phyloP scores from a whole-genome alignment of 1,140 invertebrate genomes.

The Linepithema humile region DNA sequence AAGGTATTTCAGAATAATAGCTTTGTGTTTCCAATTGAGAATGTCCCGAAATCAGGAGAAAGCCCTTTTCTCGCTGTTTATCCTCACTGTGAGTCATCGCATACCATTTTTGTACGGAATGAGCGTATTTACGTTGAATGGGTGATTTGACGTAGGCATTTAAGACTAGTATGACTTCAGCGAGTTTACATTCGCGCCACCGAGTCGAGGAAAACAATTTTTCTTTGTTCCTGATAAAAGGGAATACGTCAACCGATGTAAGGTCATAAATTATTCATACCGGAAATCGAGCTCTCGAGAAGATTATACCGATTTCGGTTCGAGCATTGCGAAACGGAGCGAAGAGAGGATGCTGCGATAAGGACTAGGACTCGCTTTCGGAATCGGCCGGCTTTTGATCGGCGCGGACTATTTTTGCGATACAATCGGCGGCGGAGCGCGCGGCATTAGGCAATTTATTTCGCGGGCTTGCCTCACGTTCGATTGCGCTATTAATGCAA shows the following conservation, averaged over 20 bases:
- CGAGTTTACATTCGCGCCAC: background rate
- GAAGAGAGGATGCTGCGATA: background rate
- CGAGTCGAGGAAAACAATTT: background rate
- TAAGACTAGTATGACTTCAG: conserved; percentile 3
- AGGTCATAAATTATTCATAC: background rate
- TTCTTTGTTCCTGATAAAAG: background rate
- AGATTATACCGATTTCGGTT: background rate
- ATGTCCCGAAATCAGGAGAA: too few species aligned
- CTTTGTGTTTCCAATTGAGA: too few species aligned
- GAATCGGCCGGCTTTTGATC: background rate
- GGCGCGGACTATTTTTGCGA: background rate
- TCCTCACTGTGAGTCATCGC: background rate
- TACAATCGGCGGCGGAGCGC: conserved; percentile 5
- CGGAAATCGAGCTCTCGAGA: background rate
- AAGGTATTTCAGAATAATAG: too few species aligned
- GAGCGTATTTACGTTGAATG: conserved; percentile 7
- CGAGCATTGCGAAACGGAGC: too few species aligned
- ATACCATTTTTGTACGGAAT: background rate
- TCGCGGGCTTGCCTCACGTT: conserved; percentile 73
- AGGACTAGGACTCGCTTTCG: background rate
- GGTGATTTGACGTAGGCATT: conserved; percentile 15
- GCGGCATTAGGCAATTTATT: conserved; percentile 69
- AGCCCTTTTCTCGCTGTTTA: background rate
- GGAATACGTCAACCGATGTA: background rate
- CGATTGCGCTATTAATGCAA: conserved; percentile 68